Base-by-base conservation (phyloP, 2,888 invertebrate species). In the Isotomurus palustris region DNA sequence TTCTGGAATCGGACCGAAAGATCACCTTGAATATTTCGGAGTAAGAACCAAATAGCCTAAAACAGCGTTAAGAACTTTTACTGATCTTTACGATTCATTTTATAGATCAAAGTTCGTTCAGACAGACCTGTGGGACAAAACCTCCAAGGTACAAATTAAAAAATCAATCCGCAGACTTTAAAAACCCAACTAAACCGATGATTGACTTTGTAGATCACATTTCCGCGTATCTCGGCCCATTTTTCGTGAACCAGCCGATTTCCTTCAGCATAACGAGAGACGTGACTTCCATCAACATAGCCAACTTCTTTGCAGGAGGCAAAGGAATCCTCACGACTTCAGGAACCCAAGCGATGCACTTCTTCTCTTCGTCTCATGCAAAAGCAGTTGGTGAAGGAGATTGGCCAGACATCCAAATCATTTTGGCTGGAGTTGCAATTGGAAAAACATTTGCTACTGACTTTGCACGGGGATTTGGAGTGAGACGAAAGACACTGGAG, bases 331-430 rank as follows among this genome's bases (percentile, higher is more conserved):
- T 68, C 1, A 66, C 66, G 3, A 61, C 64, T 1, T 56, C 61
- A 10, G 68, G 68, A 12, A 58, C 62, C 6, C 50, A 62, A 43
- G 68, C 66, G 1, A 62, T 61, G 56, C 66, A 61, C 2, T 68
- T 68, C 45, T 50, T 68, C 17, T 19, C 63, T 2, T 65, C 66
- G 1, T 19, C 29, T 8, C 14, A 40, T 17, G 68, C 68, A 0
- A 66, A 66, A 52, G 58, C 57, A 6, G 50, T 58, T 12, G 68
- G 68, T 25, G 57, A 62, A 50, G 53, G 19, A 2, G 62, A 62
- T 24, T 62, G 62, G 62, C 62, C 62, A 2, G 62, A 62, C 45
- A 17, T 56, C 53, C 62, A 62, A 25, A 29, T 58, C 17, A 62
- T 62, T 35, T 25, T 62, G 17, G 55, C 55, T 32, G 64, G 64